Conservation (phyloP, 2,113 vertebrate species). For the Uropsilus gracilis region DNA sequence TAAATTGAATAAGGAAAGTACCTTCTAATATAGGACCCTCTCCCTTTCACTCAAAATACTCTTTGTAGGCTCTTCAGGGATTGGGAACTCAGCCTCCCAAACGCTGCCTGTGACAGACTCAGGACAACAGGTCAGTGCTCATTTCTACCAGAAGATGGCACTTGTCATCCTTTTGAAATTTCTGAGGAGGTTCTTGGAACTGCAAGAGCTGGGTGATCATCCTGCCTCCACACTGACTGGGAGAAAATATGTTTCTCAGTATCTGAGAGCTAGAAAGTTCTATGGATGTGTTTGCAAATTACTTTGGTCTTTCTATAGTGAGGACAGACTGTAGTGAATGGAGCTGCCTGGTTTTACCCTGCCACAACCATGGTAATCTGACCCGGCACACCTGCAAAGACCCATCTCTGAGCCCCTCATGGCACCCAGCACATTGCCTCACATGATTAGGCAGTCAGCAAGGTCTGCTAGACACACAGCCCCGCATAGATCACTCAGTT, state of each 20-base stretch:
- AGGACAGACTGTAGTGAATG: background rate
- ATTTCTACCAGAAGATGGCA: constrained; percentile 75
- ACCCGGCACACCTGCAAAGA: background rate
- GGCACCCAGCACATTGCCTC: background rate
- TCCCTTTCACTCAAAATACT: background rate
- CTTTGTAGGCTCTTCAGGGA: background rate
- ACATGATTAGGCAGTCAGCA: background rate
- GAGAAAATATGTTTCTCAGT: background rate
- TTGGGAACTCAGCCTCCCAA: background rate
- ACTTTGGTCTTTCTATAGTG: background rate
- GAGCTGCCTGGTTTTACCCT: background rate
- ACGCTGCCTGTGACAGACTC: background rate
- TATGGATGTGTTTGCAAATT: background rate
- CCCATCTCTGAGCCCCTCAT: rapidly evolving
- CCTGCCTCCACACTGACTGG: background rate
- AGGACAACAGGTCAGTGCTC: background rate
- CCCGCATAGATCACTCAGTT: background rate
- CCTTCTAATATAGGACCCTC: background rate
- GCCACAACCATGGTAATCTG: background rate
- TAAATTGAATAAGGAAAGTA: background rate
- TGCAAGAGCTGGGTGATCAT: background rate
- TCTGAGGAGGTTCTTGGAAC: background rate
- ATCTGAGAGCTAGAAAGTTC: background rate
- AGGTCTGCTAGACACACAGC: background rate
- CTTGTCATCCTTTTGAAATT: background rate